Base-by-base conservation (phyloP, 2,888 invertebrate species). In the Drosophila parthenogenetica region DNA sequence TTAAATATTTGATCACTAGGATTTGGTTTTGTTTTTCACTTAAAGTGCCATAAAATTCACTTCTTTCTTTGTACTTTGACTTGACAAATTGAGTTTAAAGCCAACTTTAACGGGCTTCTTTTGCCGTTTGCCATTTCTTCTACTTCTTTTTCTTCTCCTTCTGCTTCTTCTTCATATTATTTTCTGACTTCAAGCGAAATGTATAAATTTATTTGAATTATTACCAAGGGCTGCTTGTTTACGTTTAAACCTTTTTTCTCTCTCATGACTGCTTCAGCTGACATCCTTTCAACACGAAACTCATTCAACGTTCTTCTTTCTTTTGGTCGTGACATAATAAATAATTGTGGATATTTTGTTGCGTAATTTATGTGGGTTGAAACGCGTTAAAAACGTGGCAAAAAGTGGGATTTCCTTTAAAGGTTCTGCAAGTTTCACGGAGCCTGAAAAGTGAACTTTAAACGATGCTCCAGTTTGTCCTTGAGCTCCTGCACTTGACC, bases 201-300 rank as follows among this genome's bases (percentile, higher is more conserved):
- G 75, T 73, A 65, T 73, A 69, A 72, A 79, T 70, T 74, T 77
- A 71, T 83, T 84, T 84, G 84, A 81, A 81, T 78, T 84, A 84
- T 81, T 68, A 53, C 48, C 48, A 35, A 51, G 59, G 51, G 48
- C 48, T 54, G 42, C 51, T 66, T 69, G 80, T 78, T 74, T 61
- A 59, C 69, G 59, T 14, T 49, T 57, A 66, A 75, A 67, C 78
- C 81, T 71, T 81, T 81, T 22, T 57, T 40, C 14, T 16, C 13
- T n/a, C 45, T 35, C 35, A 35, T 45, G 57, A 32, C 17, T 48
- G 43, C 53, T 43, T 48, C 59, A 58, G 50, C 65, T 69, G 74
- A 71, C 65, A 66, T 64, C 55, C 76, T 65, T 82, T 83, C 83
- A 81, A 65, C 83, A 67, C 54, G 37, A 66, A 68, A 70, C 59